Percentiles rank a stretch among this genome's conserved stretches.
phyloP scores from a whole-genome alignment of 2,888 invertebrate genomes.

The Melolontha melolontha region DNA sequence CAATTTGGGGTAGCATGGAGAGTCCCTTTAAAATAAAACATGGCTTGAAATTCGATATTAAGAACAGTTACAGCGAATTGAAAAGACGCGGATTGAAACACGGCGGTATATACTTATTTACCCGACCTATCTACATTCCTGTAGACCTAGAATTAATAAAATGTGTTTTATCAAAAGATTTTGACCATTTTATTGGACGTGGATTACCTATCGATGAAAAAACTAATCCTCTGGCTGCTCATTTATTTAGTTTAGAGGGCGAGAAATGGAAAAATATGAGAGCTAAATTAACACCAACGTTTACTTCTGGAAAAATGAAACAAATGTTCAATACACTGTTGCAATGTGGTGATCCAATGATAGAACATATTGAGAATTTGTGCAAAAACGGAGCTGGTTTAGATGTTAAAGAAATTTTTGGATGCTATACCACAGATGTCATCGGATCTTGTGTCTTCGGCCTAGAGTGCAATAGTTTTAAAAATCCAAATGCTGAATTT shows the following conservation, averaged over 20 bases:
- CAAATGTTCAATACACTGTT: conserved; percentile 65
- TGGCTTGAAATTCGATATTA: not conserved
- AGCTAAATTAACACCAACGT: conserved; percentile 66
- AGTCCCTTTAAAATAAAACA: too few relatives aligned
- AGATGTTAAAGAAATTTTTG: conserved; percentile 53
- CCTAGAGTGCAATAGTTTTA: conserved; percentile 58
- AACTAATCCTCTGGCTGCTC: conserved; percentile 61
- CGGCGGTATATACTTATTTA: too few relatives aligned
- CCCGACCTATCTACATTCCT: too few relatives aligned
- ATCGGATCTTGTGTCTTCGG: conserved; percentile 63
- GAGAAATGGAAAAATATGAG: conserved; percentile 67
- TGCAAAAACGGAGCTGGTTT: conserved; percentile 23
- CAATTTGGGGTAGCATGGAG: not conserved
- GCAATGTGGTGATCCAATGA: conserved; percentile 57
- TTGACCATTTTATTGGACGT: conserved; percentile 64
- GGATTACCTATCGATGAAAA: conserved; percentile 62
- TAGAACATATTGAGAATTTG: conserved; percentile 48
- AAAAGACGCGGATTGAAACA: conserved; percentile 38
- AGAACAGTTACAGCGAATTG: conserved; percentile 33
- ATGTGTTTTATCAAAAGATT: conserved; percentile 63
- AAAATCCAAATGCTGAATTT: conserved; percentile 56
- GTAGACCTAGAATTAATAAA: conserved; percentile 63
- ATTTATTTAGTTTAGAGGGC: conserved; percentile 62
- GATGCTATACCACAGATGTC: conserved; percentile 61
- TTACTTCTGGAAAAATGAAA: conserved; percentile 68